Conservation (phyloP, 2,797 vertebrate species). For the Margarornis squamiger region DNA sequence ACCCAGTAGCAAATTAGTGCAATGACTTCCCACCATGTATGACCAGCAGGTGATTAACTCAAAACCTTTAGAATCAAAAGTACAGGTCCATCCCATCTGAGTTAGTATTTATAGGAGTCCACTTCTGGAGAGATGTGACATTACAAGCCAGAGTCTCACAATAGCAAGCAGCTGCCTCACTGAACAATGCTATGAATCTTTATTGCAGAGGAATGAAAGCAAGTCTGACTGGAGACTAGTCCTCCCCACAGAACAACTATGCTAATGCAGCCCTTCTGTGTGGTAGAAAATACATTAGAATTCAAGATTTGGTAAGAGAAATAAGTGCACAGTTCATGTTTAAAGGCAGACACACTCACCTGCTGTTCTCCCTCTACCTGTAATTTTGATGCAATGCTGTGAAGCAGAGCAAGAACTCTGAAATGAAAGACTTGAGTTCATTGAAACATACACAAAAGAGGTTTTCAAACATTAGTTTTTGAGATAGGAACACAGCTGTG, state of each 20-base stretch:
- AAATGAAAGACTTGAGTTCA: neutral
- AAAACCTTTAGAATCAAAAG: conserved; percentile 20
- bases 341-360: neutral
- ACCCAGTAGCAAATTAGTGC: neutral
- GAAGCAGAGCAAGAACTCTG: conserved; percentile 8
- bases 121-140: neutral
- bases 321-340: neutral
- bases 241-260: neutral
- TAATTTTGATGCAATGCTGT: neutral
- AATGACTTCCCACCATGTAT: neutral
- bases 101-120: neutral
- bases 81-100: neutral
- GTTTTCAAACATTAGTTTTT: neutral
- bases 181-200: conserved; percentile 33
- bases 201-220: conserved; percentile 24
- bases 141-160: neutral
- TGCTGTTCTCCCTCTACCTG: neutral
- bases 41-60: neutral
- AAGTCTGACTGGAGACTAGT: neutral
- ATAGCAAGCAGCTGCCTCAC: conserved; percentile 17
- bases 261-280: conserved; percentile 19
- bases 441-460: neutral
- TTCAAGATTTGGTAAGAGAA: neutral
- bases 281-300: neutral
- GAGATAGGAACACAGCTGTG: neutral